Evolutionary conservation across 1,140 invertebrate genomes (phyloP).

Genomic region (Drosophila sturtevanti): DNA sequence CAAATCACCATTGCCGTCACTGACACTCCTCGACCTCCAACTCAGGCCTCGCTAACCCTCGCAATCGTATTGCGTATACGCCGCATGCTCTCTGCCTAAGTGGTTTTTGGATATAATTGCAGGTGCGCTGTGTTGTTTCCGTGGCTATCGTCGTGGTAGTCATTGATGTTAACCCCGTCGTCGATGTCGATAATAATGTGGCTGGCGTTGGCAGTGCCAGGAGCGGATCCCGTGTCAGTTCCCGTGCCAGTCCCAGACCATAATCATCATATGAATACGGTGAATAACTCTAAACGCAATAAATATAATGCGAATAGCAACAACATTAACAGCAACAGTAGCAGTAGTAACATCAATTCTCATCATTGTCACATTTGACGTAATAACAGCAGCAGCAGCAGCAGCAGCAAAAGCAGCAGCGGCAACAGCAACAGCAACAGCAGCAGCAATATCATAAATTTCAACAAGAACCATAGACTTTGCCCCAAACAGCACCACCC

Average conservation of each 20-base stretch:
- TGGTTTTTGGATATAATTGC: constrained; percentile 65
- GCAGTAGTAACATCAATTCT: constrained; percentile 28
- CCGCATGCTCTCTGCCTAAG: constrained; percentile 21
- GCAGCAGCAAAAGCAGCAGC: constrained; percentile 21
- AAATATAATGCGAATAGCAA: constrained; percentile 44
- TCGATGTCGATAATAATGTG: constrained; percentile 55
- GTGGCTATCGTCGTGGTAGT: constrained; percentile 31
- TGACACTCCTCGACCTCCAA: not conserved
- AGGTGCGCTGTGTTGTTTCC: constrained; percentile 59
- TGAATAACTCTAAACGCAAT: constrained; percentile 58
- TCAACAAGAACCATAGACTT: constrained; percentile 39
- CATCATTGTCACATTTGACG: constrained; percentile 36
- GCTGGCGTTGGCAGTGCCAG: constrained; percentile 66
- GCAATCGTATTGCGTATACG: constrained; percentile 55
- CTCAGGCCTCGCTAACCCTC: constrained; percentile 15
- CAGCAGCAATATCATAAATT: constrained; percentile 21
- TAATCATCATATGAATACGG: constrained; percentile 52
- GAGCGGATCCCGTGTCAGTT: constrained; percentile 42
- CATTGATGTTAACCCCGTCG: not conserved
- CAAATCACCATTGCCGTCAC: constrained; percentile 23
- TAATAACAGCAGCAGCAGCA: constrained; percentile 6
- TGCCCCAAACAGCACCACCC: constrained; percentile 48
- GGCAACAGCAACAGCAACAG: constrained; percentile 6
- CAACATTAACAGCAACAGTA: constrained; percentile 30
- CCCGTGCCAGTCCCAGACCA: constrained; percentile 46